Evolutionary conservation across 2,797 vertebrate species (phyloP).

Genomic region (Anableps anableps): DNA sequence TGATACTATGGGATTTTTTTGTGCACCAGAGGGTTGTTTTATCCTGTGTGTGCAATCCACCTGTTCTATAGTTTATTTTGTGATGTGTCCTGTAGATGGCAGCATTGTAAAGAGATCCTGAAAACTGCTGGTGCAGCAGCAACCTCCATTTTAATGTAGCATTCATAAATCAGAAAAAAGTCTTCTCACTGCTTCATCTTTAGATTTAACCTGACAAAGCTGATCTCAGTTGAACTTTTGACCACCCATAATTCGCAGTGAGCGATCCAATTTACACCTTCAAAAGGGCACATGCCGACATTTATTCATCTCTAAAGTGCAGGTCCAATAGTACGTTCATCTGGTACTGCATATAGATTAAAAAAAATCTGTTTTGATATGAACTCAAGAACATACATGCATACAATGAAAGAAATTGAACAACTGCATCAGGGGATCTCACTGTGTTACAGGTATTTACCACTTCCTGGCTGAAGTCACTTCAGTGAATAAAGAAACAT

Average conservation of each 20-base stretch:
- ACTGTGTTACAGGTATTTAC: background rate
- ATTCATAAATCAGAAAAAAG: conserved; percentile 57
- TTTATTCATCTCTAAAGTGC: conserved; percentile 50
- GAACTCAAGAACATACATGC: background rate
- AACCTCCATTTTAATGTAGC: conserved; percentile 31
- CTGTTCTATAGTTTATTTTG: no score
- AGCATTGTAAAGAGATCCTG: conserved; percentile 62
- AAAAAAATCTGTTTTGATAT: background rate
- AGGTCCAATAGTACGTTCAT: conserved; percentile 8
- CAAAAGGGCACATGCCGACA: conserved; percentile 48
- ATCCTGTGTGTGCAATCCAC: no score
- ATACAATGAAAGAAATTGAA: background rate
- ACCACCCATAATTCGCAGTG: conserved; percentile 67
- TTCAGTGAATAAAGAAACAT: conserved; percentile 43
- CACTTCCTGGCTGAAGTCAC: conserved; percentile 27
- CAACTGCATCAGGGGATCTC: background rate
- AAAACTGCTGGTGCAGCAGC: background rate
- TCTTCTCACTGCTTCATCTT: conserved; percentile 46
- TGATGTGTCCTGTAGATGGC: conserved; percentile 67
- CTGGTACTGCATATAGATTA: background rate
- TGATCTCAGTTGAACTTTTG: conserved; percentile 69
- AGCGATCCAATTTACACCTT: conserved; percentile 66
- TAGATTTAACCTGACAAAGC: conserved; percentile 52
- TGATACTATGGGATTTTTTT: no score
- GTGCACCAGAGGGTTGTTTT: no score